These are phyloP conservation scores for Tricholauxania praeusta DNA, from an alignment of 2,888 invertebrate genomes.

Conservation along the genomic window DNA sequence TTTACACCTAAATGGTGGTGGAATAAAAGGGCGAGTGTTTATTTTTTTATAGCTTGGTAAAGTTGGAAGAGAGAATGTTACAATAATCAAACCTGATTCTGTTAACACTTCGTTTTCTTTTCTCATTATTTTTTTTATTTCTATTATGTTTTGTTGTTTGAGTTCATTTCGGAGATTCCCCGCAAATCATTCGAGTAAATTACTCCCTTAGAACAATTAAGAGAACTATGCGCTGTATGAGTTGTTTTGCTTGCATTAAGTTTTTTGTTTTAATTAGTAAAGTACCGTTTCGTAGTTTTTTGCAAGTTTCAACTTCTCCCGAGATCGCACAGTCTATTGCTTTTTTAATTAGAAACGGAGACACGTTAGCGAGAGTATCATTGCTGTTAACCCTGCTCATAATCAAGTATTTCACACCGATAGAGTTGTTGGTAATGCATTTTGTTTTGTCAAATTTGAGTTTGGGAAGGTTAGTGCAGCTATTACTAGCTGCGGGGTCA, in stretches of 20 bases:
- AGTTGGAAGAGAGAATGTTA: constrained; percentile 34
- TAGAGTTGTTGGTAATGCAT: too few species aligned
- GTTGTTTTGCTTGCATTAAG: constrained; percentile 15
- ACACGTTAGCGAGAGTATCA: too few species aligned
- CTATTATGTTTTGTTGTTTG: too few species aligned
- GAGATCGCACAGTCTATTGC: constrained; percentile 24
- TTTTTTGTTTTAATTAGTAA: constrained; percentile 38
- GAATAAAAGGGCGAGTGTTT: too few species aligned
- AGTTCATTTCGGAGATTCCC: too few species aligned
- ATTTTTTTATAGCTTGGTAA: too few species aligned
- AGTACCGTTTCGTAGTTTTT: constrained; percentile 34
- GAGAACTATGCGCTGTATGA: constrained; percentile 25
- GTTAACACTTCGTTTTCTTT: constrained; percentile 30
- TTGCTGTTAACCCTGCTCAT: too few species aligned
- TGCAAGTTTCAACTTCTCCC: constrained; percentile 34
- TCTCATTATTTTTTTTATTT: constrained; percentile 40
- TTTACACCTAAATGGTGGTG: too few species aligned
- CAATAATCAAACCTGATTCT: constrained; percentile 37
- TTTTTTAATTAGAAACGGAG: constrained; percentile 40
- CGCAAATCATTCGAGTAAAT: too few species aligned
- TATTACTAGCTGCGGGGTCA: too few species aligned
- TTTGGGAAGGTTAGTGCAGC: too few species aligned
- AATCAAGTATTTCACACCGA: constrained; percentile 22
- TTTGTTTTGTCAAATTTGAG: too few species aligned
- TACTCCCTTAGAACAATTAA: constrained; percentile 36